Percentiles rank a stretch among this genome's conserved stretches.
These are phyloP conservation scores for Labeo calbasu DNA, from an alignment of 2,797 vertebrate species.

Conservation along the genomic window DNA sequence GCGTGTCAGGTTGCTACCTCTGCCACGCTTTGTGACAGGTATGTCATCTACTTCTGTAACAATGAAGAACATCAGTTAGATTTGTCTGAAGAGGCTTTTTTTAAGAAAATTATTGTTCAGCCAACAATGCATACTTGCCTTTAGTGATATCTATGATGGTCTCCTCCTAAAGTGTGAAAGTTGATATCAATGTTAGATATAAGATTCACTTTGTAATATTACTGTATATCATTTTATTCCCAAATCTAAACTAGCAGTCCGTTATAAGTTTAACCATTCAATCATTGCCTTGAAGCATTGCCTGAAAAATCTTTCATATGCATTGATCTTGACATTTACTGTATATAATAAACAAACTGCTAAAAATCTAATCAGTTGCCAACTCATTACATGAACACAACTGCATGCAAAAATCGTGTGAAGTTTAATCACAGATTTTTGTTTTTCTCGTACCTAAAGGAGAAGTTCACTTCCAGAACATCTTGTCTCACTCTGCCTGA, in stretches of 20 bases:
- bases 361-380: not conserved
- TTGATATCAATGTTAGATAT: not conserved
- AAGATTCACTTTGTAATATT: not conserved
- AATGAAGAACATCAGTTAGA: not conserved
- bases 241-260: not conserved
- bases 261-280: not conserved
- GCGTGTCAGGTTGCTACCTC: conserved; percentile 72
- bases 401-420: not conserved
- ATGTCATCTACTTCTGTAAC: conserved; percentile 65
- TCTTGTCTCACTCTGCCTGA: too few relatives aligned
- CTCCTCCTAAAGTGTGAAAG: conserved; percentile 65
- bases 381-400: not conserved
- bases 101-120: not conserved
- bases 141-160: conserved; percentile 47
- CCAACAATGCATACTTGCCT: conserved; percentile 57
- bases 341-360: not conserved
- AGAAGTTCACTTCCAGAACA: too few relatives aligned
- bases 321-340: not conserved
- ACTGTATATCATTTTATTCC: not conserved
- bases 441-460: not conserved
- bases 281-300: not conserved
- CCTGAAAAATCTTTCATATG: not conserved
- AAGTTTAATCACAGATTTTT: not conserved
- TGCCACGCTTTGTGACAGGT: conserved; percentile 61
- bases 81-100: not conserved